phyloP scores from a whole-genome alignment of 2,113 vertebrate species.

The Vimba vimba region DNA sequence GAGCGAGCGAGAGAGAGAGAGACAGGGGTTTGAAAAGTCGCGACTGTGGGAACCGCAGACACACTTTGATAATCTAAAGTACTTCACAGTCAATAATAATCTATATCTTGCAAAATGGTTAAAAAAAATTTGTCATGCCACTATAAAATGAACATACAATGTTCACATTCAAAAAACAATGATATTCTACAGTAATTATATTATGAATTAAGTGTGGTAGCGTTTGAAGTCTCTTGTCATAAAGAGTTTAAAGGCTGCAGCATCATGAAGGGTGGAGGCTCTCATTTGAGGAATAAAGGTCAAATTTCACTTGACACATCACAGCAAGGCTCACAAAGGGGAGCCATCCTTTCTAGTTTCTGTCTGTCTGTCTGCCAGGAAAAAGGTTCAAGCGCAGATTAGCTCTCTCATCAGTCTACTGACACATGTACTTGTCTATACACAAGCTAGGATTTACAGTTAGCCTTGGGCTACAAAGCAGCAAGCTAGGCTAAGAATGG shows the following conservation, averaged over 20 bases:
- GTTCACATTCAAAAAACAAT: not conserved
- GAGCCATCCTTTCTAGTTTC: constrained; percentile 68
- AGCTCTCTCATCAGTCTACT: constrained; percentile 30
- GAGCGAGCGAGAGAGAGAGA: constrained; percentile 49
- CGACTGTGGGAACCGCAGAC: constrained; percentile 27
- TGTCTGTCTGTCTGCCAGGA: constrained; percentile 62
- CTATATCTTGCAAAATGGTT: not conserved
- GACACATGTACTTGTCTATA: constrained; percentile 39
- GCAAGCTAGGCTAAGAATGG: constrained; percentile 51
- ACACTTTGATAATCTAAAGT: constrained; percentile 23
- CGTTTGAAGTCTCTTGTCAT: constrained; percentile 13
- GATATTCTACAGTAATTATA: not conserved
- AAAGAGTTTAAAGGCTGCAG: not conserved
- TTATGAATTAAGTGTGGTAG: not conserved
- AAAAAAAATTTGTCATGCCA: not conserved
- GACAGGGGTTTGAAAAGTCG: constrained; percentile 45
- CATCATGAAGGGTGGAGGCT: constrained; percentile 1
- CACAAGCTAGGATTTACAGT: constrained; percentile 44
- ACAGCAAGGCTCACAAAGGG: constrained; percentile 57
- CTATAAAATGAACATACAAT: not conserved
- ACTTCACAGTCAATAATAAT: constrained; percentile 7
- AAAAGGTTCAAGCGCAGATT: constrained; percentile 48
- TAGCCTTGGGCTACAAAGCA: constrained; percentile 54
- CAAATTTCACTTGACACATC: constrained; percentile 52
- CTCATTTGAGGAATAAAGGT: constrained; percentile 23